Percentiles rank a stretch among this genome's conserved stretches.
Evolutionary conservation across 1,140 invertebrate genomes (phyloP).

Genomic region (Leptinotarsa texana): DNA sequence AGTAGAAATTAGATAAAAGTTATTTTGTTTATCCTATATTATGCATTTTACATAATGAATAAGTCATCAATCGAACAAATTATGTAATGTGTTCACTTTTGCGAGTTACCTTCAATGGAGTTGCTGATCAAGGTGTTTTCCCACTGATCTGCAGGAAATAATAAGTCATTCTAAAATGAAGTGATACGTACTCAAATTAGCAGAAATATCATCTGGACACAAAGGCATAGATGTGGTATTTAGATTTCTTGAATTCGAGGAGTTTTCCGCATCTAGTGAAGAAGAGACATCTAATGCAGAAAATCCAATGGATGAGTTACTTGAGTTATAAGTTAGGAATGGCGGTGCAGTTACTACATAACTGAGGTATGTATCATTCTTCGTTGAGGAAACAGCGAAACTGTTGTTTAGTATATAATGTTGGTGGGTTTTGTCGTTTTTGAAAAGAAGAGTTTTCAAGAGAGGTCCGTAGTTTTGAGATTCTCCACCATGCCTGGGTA

Average conservation of each 20-base stretch:
- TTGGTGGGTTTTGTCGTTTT: slow-evolving; percentile 29
- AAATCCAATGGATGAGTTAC: background rate
- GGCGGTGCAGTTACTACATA: slow-evolving; percentile 38
- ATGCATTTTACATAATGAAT: too few relatives aligned
- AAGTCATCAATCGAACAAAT: too few relatives aligned
- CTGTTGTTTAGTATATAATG: slow-evolving; percentile 13
- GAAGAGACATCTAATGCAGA: slow-evolving; percentile 1
- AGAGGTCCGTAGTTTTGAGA: slow-evolving; percentile 35
- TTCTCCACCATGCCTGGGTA: slow-evolving; percentile 27
- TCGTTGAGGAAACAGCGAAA: slow-evolving; percentile 12
- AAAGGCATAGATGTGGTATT: slow-evolving; percentile 22
- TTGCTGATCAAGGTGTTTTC: too few relatives aligned
- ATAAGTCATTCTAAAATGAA: background rate
- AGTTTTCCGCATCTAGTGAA: slow-evolving; percentile 5
- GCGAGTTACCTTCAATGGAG: too few relatives aligned
- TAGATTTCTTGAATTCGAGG: background rate
- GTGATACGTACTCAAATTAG: slow-evolving; percentile 33
- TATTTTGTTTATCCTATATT: too few relatives aligned
- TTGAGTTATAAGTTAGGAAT: slow-evolving; percentile 25
- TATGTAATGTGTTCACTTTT: too few relatives aligned
- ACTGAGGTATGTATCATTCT: slow-evolving; percentile 30
- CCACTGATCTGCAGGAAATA: too few relatives aligned
- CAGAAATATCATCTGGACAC: slow-evolving; percentile 39
- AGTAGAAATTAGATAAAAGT: too few relatives aligned
- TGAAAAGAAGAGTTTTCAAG: slow-evolving; percentile 35